phyloP scores from a whole-genome alignment of 2,113 vertebrate species.

The Trinectes maculatus region DNA sequence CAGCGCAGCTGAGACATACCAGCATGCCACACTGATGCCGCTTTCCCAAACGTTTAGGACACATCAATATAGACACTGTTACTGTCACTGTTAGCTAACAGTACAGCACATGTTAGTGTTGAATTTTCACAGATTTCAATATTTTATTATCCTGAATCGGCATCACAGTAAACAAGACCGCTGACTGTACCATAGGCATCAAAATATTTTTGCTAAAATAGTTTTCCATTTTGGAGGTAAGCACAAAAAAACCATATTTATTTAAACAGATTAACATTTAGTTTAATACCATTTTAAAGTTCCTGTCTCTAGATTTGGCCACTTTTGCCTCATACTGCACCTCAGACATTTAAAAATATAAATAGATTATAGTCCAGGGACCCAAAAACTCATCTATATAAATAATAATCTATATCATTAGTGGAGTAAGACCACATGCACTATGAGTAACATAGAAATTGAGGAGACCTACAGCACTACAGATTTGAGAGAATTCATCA shows the following conservation, averaged over 20 bases:
- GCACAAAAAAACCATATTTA: constrained; percentile 19
- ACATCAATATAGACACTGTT: constrained; percentile 31
- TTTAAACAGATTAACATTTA: not conserved
- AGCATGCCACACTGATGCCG: constrained; percentile 52
- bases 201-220: too few relatives aligned
- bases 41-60: constrained; percentile 49
- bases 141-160: constrained; percentile 7
- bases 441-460: constrained; percentile 27
- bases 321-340: constrained; percentile 5
- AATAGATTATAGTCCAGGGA: not conserved
- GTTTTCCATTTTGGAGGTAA: too few relatives aligned
- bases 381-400: not conserved
- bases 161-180: constrained; percentile 1
- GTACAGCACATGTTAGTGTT: constrained; percentile 42
- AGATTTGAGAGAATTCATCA: not conserved
- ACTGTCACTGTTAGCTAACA: too few relatives aligned
- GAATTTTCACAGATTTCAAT: constrained; percentile 8
- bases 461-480: constrained; percentile 50
- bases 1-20: constrained; percentile 79
- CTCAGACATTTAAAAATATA: constrained; percentile 1
- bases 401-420: not conserved
- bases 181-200: too few relatives aligned
- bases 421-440: constrained; percentile 11
- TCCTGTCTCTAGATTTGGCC: not conserved
- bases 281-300: not conserved